Evolutionary conservation across 2,888 invertebrate genomes (phyloP).

Genomic region (Catocala nupta): DNA sequence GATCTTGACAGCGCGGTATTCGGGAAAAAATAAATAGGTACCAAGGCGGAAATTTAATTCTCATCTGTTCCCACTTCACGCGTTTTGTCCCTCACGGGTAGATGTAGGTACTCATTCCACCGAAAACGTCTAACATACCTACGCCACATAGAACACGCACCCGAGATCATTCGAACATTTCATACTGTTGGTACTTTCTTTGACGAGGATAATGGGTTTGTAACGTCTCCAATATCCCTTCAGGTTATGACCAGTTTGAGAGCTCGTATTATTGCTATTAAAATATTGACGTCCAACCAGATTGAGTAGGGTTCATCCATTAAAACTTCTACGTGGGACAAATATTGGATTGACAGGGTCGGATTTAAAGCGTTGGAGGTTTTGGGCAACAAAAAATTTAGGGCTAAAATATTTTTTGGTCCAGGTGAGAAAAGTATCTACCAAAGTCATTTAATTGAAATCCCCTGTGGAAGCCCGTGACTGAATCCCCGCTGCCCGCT

Average conservation of each 20-base stretch:
- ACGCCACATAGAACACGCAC: neutral
- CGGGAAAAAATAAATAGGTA: neutral
- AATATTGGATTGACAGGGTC: neutral
- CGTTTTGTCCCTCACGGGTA: neutral
- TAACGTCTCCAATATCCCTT: conserved; percentile 49
- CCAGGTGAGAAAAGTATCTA: too few species aligned
- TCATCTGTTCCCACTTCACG: neutral
- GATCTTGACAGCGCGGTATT: neutral
- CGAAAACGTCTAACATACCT: neutral
- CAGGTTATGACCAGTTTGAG: conserved; percentile 57
- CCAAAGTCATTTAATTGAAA: too few species aligned
- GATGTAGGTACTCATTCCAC: neutral
- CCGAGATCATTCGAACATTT: neutral
- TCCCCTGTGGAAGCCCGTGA: too few species aligned
- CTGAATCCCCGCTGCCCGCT: too few species aligned
- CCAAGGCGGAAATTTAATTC: neutral
- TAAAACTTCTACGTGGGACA: conserved; percentile 7
- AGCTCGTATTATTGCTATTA: conserved; percentile 44
- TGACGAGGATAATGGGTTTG: conserved; percentile 35
- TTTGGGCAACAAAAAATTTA: too few species aligned
- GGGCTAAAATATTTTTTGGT: too few species aligned
- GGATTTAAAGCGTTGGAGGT: too few species aligned
- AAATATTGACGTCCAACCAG: conserved; percentile 28
- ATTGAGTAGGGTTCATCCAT: conserved; percentile 39
- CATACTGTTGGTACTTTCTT: conserved; percentile 10